Base-by-base conservation (phyloP, 2,888 invertebrate genomes). In the Drosophila setosimentum region DNA sequence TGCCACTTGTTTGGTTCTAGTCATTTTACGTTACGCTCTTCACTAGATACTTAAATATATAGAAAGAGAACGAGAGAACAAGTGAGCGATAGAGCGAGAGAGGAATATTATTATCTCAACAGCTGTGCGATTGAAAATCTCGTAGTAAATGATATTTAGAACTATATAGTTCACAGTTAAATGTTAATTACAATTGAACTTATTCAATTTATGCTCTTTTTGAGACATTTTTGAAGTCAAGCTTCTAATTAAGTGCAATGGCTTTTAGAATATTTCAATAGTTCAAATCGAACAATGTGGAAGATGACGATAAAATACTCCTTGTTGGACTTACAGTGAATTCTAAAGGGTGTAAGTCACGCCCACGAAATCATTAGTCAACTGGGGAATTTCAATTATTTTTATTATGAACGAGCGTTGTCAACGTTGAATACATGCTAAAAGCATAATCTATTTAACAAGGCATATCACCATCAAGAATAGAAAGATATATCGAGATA, bases 11-110 rank as follows among this genome's bases (percentile, higher is more conserved):
- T 35, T 35, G 35, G 16, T 18, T 35, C 18, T 35, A 21, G 24
- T n/a, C n/a, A 37, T 37, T 65, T 40, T 4, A n/a, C 49, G 35
- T 40, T 49, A n/a, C n/a, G 65, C 49, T 65, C 49, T 65, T 65
- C 27, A 27, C 18, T 27, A 10, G 30, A 33, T 24, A 11, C 29
- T 29, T 29, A 50, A 64, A 64, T 35, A 64, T 35, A n/a, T n/a
- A 29, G 16, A 24, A 30, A 16, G 16, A 29, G 10, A 24, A 2
- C 2, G 18, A 10, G 45, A 48, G n/a, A 18, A n/a, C n/a, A n/a
- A n/a, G 27, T 0, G 18, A 4, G 10, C 8, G 48, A 4, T 27
- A 27, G 42, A 42, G n/a, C 7, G 40, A 10, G 40, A 30, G 16
- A 10, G 42, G 10, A 2, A 5, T 27, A 27, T 16, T 45, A 21